These are phyloP conservation scores for Gavialis gangeticus DNA, from an alignment of 2,113 vertebrate genomes.

Conservation along the genomic window DNA sequence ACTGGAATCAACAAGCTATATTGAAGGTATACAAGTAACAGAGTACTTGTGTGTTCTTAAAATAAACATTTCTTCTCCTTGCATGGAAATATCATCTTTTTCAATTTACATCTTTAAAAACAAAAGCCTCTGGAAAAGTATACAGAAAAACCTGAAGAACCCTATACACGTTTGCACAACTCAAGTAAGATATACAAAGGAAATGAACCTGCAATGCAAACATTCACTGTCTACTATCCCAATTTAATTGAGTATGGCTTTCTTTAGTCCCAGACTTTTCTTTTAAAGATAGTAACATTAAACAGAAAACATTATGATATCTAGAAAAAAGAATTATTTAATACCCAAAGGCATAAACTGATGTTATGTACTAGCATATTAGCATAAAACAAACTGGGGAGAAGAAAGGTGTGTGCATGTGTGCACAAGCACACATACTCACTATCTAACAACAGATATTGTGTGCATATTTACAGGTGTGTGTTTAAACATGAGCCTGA, in stretches of 20 bases:
- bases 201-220: conserved; percentile 74
- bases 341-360: background rate
- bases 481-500: background rate
- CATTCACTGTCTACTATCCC: conserved; percentile 19
- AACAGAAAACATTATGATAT: background rate
- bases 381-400: background rate
- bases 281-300: conserved; percentile 27
- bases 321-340: too few relatives aligned
- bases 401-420: background rate
- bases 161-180: conserved; percentile 42
- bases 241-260: conserved; percentile 61
- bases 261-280: conserved; percentile 27
- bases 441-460: background rate
- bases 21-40: background rate
- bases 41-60: conserved; percentile 68
- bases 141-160: conserved; percentile 65
- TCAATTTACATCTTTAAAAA: conserved; percentile 68
- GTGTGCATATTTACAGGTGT: fast-evolving
- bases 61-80: conserved; percentile 74
- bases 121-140: conserved; percentile 71
- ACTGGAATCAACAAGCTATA: conserved; percentile 68
- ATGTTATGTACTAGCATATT: background rate
- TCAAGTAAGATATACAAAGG: conserved; percentile 73
- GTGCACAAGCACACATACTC: background rate
- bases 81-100: conserved; percentile 57